Evolutionary conservation across 2,888 invertebrate species (phyloP), one percentile per base, ranked within the genome.

Genomic region (Doris montereyensis): DNA sequence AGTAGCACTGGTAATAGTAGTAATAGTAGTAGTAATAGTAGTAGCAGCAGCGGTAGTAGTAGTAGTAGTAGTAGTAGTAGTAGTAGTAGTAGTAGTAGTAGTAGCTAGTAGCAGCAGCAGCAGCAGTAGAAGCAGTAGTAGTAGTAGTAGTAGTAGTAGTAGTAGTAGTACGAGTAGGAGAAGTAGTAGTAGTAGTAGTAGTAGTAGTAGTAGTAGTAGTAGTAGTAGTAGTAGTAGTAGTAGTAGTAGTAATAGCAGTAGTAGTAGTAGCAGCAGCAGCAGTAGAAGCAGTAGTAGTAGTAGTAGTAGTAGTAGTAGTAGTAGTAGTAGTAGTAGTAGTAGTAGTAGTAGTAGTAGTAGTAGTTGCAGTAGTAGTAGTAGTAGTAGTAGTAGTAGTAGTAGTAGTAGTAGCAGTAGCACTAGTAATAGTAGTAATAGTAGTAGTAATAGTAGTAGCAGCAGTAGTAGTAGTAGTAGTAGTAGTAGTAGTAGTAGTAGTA

Each of bases 31-130:
- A 52, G 73, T 73, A 52, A 57, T 73, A 52, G 73, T 41, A 73
- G 73, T 41, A 73, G 73, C 26, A 73, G 73, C 52, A 73, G 73
- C 3, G 52, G 73, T 73, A 52, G 73, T 73, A 73, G 73, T 73
- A 75, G 62, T 75, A 75, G 75, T 75, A 75, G 75, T 75, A 62
- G 75, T 75, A 75, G 75, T 75, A 62, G 73, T 73, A 70, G 73
- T 73, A 57, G 73, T 75, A 75, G 75, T 75, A 75, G 75, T 75
- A 75, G 75, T 75, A 75, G 75, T 62, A 75, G 32, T 24, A 26
- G 17, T 67, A 30, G 2, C 41, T n/a, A 75, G 62, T 34, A 17
- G 60, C 13, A 60, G 13, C 5, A 30, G 26, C 2, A 4, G 73
- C n/a, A n/a, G n/a, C n/a, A n/a, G n/a, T n/a, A n/a, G n/a, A n/a